These are phyloP conservation scores for Aphelinus certus DNA, from an alignment of 1,140 invertebrate species.

Conservation along the genomic window DNA sequence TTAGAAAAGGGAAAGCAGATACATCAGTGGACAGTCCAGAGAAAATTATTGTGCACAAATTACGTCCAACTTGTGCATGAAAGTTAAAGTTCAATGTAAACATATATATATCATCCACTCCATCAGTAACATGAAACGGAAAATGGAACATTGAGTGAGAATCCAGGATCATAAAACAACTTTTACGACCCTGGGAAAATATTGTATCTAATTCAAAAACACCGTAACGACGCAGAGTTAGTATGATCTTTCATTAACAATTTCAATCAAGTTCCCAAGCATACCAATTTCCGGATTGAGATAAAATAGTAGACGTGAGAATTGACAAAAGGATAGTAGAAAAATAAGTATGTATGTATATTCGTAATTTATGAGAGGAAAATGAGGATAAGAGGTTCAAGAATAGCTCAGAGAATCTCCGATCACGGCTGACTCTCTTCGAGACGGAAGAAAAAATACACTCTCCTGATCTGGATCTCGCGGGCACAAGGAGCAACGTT, in stretches of 20 bases:
- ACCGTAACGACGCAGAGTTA: too few species aligned
- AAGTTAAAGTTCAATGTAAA: too few species aligned
- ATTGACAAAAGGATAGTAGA: constrained; percentile 5
- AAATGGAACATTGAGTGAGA: too few species aligned
- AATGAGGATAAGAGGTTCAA: constrained; percentile 14
- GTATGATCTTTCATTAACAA: too few species aligned
- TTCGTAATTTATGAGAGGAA: constrained; percentile 29
- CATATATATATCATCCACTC: too few species aligned
- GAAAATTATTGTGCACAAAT: constrained; percentile 16
- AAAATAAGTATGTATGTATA: constrained; percentile 8
- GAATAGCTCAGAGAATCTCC: not conserved
- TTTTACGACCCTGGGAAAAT: too few species aligned
- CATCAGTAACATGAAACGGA: too few species aligned
- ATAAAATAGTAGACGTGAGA: not conserved
- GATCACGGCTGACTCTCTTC: constrained; percentile 6
- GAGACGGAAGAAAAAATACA: constrained; percentile 12
- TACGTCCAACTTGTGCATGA: too few species aligned
- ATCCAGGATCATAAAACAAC: too few species aligned
- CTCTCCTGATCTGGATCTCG: constrained; percentile 50
- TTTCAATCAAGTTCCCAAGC: too few species aligned
- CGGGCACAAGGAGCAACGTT: constrained; percentile 62
- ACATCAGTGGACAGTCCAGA: not conserved
- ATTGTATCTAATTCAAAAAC: too few species aligned
- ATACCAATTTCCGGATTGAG: too few species aligned
- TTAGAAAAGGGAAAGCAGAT: constrained; percentile 17